phyloP scores from a whole-genome alignment of 2,888 invertebrate genomes.

The Hetaerina titia region DNA sequence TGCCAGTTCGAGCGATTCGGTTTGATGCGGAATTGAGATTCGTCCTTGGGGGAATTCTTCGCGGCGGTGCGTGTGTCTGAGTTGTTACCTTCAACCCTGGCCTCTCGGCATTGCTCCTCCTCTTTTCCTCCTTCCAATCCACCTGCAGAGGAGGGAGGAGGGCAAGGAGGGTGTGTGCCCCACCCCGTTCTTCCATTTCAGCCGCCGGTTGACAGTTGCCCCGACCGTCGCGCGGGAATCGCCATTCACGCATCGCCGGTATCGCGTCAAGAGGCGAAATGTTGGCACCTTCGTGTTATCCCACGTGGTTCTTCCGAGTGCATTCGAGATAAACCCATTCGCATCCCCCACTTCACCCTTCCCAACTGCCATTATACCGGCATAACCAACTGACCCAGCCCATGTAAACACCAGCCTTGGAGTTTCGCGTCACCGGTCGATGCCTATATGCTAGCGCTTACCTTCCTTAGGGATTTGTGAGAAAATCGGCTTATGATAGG shows the following conservation, averaged over 20 bases:
- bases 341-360: no score
- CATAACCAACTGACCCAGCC: no score
- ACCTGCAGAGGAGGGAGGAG: not conserved
- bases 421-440: no score
- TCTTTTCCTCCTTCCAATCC: not conserved
- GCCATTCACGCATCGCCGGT: not conserved
- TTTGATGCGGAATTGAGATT: slow-evolving; percentile 17
- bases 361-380: no score
- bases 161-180: not conserved
- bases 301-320: not conserved
- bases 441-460: no score
- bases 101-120: not conserved
- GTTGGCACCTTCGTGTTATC: not conserved
- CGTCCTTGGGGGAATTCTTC: slow-evolving; percentile 10
- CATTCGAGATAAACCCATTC: no score
- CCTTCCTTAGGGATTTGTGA: no score
- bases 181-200: not conserved
- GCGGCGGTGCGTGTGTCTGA: slow-evolving; percentile 24
- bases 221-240: not conserved
- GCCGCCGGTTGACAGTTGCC: not conserved
- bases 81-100: slow-evolving; percentile 32
- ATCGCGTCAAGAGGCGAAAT: not conserved
- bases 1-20: not conserved
- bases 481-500: no score
- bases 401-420: no score